Percentiles rank a stretch among this genome's conserved stretches.
These are phyloP conservation scores for Sitta europaea DNA, from an alignment of 2,113 vertebrate genomes.

Conservation along the genomic window DNA sequence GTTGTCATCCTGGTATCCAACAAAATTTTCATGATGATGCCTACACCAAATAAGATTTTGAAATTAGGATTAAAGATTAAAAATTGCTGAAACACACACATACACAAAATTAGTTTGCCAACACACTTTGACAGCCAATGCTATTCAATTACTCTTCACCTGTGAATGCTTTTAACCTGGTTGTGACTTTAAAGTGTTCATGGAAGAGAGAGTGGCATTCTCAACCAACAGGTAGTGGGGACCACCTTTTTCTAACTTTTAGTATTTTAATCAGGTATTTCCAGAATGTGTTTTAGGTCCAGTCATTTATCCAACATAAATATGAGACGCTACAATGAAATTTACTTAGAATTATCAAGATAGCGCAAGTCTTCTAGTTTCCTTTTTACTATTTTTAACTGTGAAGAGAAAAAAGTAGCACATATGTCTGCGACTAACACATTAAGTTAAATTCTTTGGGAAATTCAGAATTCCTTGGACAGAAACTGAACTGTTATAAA, in stretches of 20 bases:
- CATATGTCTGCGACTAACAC: neutral
- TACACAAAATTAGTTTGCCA: neutral
- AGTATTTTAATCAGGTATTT: neutral
- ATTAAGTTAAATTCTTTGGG: neutral
- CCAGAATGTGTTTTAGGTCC: neutral
- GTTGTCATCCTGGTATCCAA: conserved; percentile 93
- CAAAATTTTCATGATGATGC: conserved; percentile 98
- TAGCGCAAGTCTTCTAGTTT: neutral
- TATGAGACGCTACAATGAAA: neutral
- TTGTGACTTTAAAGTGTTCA: neutral
- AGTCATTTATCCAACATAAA: neutral
- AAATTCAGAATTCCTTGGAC: neutral
- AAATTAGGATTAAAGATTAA: neutral
- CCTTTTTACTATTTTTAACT: neutral
- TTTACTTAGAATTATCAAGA: neutral
- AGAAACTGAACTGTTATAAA: neutral
- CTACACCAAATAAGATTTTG: conserved; percentile 67
- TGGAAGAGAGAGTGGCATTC: neutral
- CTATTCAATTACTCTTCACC: neutral
- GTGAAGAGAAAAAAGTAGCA: neutral
- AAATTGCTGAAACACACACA: neutral
- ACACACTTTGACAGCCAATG: accelerated
- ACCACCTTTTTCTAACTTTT: neutral
- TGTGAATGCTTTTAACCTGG: neutral
- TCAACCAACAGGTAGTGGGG: neutral